Conservation (phyloP, 2,113 vertebrate species). For the Sebastes fasciatus region DNA sequence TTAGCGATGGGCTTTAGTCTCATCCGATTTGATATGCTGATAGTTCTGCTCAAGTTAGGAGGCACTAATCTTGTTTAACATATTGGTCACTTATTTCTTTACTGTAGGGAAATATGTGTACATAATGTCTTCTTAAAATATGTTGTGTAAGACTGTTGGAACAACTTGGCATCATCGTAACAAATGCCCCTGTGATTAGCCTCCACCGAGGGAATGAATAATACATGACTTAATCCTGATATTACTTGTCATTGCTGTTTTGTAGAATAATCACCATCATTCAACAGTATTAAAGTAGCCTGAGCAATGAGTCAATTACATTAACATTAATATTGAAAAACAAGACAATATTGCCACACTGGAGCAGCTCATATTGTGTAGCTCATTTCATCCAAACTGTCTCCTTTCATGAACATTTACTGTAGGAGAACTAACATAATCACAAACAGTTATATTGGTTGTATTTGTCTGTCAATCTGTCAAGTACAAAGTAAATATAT, state of each 20-base stretch:
- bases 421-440: neutral
- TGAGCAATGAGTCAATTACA: constrained; percentile 51
- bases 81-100: constrained; percentile 33
- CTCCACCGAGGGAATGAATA: constrained; percentile 54
- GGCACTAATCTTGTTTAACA: constrained; percentile 28
- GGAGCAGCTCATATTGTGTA: constrained; percentile 34
- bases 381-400: constrained; percentile 11
- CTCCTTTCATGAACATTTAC: neutral
- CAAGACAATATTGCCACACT: constrained; percentile 31
- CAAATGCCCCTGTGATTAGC: constrained; percentile 51
- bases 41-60: constrained; percentile 20
- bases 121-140: constrained; percentile 43
- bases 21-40: constrained; percentile 19
- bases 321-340: constrained; percentile 27
- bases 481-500: neutral
- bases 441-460: neutral
- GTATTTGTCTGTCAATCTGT: neutral
- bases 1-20: constrained; percentile 22
- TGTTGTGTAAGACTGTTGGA: constrained; percentile 27
- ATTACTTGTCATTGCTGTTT: constrained; percentile 45
- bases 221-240: constrained; percentile 54
- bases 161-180: constrained; percentile 26
- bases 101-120: constrained; percentile 39
- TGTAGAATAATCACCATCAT: constrained; percentile 40
- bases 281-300: constrained; percentile 44